Evolutionary conservation across 2,797 vertebrate species (phyloP).

Genomic region (Dryobates pubescens): DNA sequence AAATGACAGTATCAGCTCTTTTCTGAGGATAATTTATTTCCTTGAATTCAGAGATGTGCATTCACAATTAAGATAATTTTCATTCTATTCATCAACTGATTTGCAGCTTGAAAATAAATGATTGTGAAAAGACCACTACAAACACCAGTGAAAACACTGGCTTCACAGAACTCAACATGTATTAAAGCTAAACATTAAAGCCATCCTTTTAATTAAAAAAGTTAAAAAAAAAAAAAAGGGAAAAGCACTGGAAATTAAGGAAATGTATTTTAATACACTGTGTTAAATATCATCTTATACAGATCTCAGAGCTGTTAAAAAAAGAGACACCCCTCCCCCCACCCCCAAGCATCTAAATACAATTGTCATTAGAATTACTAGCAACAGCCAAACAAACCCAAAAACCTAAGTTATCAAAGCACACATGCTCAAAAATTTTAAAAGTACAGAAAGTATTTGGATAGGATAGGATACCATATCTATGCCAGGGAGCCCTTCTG

Average conservation of each 20-base stretch:
- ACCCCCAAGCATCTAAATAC: neutral
- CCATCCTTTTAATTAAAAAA: neutral
- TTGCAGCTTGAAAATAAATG: neutral
- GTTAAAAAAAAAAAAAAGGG: neutral
- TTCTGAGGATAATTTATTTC: neutral
- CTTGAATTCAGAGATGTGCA: neutral
- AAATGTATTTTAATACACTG: neutral
- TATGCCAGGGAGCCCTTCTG: conserved; percentile 17
- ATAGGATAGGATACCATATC: neutral
- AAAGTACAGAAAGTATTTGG: neutral
- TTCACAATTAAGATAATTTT: neutral
- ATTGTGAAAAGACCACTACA: neutral
- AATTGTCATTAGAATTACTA: neutral
- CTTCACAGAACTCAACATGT: neutral
- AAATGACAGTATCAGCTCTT: neutral
- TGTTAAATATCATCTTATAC: neutral
- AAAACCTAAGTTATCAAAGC: neutral
- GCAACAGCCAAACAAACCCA: neutral
- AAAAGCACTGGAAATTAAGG: neutral
- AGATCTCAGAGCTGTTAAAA: neutral
- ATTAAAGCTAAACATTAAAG: neutral
- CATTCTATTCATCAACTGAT: neutral
- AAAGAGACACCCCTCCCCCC: too few species aligned
- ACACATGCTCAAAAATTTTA: neutral
- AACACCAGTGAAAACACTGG: neutral